Evolutionary conservation across 2,113 vertebrate species (phyloP), one percentile per base, ranked within the genome.

Genomic region (Natator depressus): DNA sequence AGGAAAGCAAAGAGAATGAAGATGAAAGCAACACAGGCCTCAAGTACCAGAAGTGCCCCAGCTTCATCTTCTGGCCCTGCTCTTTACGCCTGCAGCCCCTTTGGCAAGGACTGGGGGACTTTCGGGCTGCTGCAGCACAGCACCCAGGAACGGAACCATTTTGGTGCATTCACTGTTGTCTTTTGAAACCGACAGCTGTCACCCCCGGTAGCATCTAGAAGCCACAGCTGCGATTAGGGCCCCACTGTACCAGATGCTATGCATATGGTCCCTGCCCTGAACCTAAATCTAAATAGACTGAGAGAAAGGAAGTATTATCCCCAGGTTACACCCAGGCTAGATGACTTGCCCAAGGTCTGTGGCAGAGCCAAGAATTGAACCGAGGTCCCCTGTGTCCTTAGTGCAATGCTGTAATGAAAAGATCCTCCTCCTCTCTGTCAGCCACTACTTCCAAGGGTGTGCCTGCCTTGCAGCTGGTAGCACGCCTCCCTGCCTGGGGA

Each of bases 241-340:
- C 22, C 2, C 10, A 14, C 20, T 81, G 14, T 82, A 92, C 29
- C 31, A 92, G 54, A 10, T 54, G 6, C 24, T 91, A 83, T 55
- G 1, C 82, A 4, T 25, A 16, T 0, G 0, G 31, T 54, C 38
- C 62, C 0, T 79, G 51, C 25, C 57, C 31, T 62, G 35, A n/a
- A 89, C 42, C 42, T 42, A 42, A 42, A 42, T 6, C 17, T 38
- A 78, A 93, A 31, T 3, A 84, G 69, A 80, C 42, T 2, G 31
- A 42, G 27, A 69, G 62, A 13, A 12, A 22, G 0, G 6, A 59
- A 88, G 25, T 65, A 82, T 88, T 50, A 10, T 55, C 2, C 89
- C 29, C 11, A 12, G 78, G 89, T 3, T 90, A 16, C 38, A 85
- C 47, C 6, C 79, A 76, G 3, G 50, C 65, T 10, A 81, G 90